Base-by-base conservation (phyloP, 2,888 invertebrate genomes). In the Auanema freiburgensis region DNA sequence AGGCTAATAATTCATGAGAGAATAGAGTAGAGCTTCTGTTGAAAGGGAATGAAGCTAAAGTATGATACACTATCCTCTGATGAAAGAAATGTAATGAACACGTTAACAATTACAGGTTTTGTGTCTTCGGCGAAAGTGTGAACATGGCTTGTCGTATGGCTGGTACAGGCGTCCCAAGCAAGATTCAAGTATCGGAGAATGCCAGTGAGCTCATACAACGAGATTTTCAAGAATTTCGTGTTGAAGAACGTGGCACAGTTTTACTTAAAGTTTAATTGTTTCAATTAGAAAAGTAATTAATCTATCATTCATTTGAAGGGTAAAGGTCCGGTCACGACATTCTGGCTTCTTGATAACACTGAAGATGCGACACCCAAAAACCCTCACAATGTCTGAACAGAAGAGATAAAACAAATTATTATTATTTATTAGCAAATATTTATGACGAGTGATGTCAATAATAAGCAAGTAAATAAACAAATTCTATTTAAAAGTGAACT, bases 81-180 rank as follows among this genome's bases (percentile, higher is more conserved):
- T 44, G 11, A 44, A 46, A 5, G 12, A 43, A 40, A 51, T 40
- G 49, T 21, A 25, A 14, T 33, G 33, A 33, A 33, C 4, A 33
- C 3, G 33, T 5, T 3, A 8, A 33, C 3, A 33, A 33, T 55
- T 66, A 44, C 46, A 69, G 75, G 50, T 75, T 75, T 25, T 75
- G 75, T 44, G 60, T 75, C 3, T 75, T 75, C 49, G 75, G 75
- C 12, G 75, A 75, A 24, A 70, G 72, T 11, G 75, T 75, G 0
- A 75, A 73, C 44, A 66, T 71, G 65, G 71, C 75, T n/a, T 73
- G 71, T 49, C 65, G 70, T 59, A 75, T 75, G 75, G 75, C 71
- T 1, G 63, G 67, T 12, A 68, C 68, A 16, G 59, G 63, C 10
- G 23, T 55, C 2, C 72, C 75, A 1, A 66, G 66, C 14, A 72